Conservation (phyloP, 2,113 vertebrate species). For the Ploceus nigricollis region DNA sequence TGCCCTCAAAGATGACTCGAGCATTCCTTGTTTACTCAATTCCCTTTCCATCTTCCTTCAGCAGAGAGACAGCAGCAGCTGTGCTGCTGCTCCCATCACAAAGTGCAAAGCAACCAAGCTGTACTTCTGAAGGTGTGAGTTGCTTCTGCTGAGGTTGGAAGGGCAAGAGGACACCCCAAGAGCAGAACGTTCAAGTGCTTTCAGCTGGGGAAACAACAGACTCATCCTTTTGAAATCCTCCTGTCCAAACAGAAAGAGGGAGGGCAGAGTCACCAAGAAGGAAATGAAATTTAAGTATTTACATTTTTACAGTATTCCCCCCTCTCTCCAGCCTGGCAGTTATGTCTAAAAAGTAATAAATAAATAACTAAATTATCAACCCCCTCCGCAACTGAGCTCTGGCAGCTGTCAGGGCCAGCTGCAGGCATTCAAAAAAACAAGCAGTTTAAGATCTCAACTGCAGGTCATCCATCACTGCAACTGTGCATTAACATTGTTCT, state of each 20-base stretch:
- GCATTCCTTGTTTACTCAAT: not conserved
- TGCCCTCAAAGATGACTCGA: fast-evolving
- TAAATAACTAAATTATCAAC: not conserved
- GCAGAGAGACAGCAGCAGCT: not conserved
- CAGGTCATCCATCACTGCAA: not conserved
- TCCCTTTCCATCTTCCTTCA: not conserved
- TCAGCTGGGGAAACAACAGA: not conserved
- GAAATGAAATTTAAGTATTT: not conserved
- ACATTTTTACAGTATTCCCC: not conserved
- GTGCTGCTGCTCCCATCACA: not conserved
- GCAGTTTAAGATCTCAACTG: not conserved
- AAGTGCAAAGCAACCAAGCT: not conserved
- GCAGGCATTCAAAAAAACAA: not conserved
- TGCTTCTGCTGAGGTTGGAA: not conserved
- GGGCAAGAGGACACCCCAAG: not conserved
- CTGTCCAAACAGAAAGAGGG: not conserved
- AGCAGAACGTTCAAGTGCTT: not conserved
- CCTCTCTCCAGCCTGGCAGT: not conserved
- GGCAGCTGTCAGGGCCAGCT: not conserved
- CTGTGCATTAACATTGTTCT: not conserved
- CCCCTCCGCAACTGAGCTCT: not conserved
- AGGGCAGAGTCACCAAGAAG: not conserved
- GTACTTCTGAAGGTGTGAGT: not conserved
- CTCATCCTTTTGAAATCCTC: not conserved
- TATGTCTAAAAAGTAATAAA: not conserved